Percentiles rank a stretch among this genome's conserved stretches.
Evolutionary conservation across 30 jellyfish, hydroid and myxozoan genomes (phyloP).

Genomic region (Aurelia coerulea): DNA sequence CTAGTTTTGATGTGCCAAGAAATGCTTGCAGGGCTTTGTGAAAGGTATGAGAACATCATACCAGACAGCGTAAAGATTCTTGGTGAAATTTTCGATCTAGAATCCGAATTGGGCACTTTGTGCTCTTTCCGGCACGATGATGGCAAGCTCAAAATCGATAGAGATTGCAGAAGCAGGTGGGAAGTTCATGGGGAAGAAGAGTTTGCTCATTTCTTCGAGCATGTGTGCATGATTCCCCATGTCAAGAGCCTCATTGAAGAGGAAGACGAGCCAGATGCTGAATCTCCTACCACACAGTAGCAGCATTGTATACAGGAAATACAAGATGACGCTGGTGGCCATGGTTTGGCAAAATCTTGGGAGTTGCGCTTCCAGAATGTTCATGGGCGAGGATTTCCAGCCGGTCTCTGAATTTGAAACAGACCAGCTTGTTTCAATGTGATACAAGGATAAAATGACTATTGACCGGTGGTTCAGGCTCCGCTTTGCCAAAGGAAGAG

Average conservation of each 20-base stretch:
- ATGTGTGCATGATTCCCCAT: conserved; percentile 25
- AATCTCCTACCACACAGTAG: conserved; percentile 16
- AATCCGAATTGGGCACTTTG: background rate
- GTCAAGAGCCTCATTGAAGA: background rate
- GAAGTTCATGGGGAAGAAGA: conserved; percentile 25
- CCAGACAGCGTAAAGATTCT: background rate
- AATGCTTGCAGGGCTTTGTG: background rate
- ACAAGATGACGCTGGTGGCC: background rate
- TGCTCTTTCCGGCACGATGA: background rate
- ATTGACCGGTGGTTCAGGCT: conserved; percentile 1
- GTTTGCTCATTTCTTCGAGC: conserved; percentile 3
- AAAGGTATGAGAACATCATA: background rate
- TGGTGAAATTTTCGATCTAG: background rate
- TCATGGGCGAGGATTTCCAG: background rate
- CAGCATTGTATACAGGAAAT: background rate
- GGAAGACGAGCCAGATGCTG: background rate
- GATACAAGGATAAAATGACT: background rate
- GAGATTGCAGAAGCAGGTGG: conserved; percentile 1
- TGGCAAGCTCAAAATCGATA: conserved; percentile 1
- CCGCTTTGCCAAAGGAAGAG: background rate
- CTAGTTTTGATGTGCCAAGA: conserved; percentile 12
- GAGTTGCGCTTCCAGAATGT: background rate
- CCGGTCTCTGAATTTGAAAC: background rate
- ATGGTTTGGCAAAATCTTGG: conserved; percentile 19
- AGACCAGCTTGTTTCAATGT: background rate